phyloP scores from a whole-genome alignment of 1,140 invertebrate species.

The Nephotettix cincticeps region DNA sequence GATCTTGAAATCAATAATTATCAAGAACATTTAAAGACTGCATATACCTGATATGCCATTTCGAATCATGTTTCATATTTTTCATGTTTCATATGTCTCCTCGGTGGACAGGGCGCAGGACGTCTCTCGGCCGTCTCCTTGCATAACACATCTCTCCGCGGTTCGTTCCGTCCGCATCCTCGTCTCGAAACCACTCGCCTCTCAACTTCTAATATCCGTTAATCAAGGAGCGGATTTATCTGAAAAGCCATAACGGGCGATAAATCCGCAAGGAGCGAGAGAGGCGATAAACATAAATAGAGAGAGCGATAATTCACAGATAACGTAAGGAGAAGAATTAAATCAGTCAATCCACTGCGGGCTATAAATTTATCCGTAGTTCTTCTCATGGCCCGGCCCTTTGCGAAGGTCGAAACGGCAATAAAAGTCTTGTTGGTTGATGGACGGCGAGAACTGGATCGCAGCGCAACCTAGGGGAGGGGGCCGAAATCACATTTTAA shows the following conservation, averaged over 20 bases:
- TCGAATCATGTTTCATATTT: no score
- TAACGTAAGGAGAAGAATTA: conserved; percentile 17
- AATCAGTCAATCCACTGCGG: conserved; percentile 14
- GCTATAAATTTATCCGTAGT: conserved; percentile 9
- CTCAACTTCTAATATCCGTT: no score
- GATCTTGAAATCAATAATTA: no score
- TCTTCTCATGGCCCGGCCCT: conserved; percentile 2
- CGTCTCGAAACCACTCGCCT: no score
- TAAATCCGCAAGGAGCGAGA: background rate
- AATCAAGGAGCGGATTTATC: background rate
- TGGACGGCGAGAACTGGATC: conserved; percentile 23
- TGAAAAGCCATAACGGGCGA: background rate
- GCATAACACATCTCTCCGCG: no score
- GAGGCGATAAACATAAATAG: background rate
- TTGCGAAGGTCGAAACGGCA: conserved; percentile 5
- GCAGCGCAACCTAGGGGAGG: background rate
- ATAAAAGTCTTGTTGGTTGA: conserved; percentile 27
- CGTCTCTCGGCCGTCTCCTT: no score
- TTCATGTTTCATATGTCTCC: no score
- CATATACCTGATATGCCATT: no score
- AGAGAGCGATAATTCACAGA: conserved; percentile 13
- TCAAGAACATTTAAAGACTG: no score
- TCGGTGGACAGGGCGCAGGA: no score
- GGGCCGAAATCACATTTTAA: conserved; percentile 27
- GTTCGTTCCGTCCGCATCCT: no score